A percentile compares a stretch with the other conserved stretches of the same genome.
These are phyloP conservation scores for Alviniconcha marisindica DNA, from an alignment of 1,140 invertebrate genomes.

Conservation along the genomic window DNA sequence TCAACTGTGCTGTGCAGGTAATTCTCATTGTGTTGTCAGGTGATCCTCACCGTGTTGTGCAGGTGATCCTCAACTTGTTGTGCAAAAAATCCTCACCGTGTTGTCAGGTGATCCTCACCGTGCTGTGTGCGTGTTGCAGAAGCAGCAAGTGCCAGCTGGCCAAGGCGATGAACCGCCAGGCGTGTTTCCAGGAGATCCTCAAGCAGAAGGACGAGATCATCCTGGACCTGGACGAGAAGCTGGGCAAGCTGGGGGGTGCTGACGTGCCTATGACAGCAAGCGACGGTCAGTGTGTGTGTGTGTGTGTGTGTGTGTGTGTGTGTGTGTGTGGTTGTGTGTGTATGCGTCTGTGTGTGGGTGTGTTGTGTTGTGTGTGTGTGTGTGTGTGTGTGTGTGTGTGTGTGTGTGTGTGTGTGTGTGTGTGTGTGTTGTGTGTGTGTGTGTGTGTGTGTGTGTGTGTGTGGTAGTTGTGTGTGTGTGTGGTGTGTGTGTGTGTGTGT, in stretches of 20 bases:
- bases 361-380: background rate
- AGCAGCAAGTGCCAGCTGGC: constrained; percentile 76
- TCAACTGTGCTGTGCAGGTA: no score
- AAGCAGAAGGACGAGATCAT: constrained; percentile 73
- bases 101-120: background rate
- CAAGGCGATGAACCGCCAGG: constrained; percentile 74
- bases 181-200: constrained; percentile 73
- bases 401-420: background rate
- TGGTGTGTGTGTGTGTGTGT: no score
- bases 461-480: no score
- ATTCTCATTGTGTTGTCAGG: no score
- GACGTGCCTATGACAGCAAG: constrained; percentile 54
- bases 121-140: constrained; percentile 54
- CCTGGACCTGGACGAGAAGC: constrained; percentile 63
- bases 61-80: no score
- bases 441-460: no score
- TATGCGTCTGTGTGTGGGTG: background rate
- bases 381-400: background rate
- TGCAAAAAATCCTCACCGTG: background rate
- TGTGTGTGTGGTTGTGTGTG: background rate
- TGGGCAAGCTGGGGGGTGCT: constrained; percentile 47
- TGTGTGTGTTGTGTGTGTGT: background rate
- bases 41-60: no score
- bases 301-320: constrained; percentile 13
- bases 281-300: constrained; percentile 37